These are phyloP conservation scores for Lymantria dispar DNA, from an alignment of 2,888 invertebrate genomes.

Conservation along the genomic window DNA sequence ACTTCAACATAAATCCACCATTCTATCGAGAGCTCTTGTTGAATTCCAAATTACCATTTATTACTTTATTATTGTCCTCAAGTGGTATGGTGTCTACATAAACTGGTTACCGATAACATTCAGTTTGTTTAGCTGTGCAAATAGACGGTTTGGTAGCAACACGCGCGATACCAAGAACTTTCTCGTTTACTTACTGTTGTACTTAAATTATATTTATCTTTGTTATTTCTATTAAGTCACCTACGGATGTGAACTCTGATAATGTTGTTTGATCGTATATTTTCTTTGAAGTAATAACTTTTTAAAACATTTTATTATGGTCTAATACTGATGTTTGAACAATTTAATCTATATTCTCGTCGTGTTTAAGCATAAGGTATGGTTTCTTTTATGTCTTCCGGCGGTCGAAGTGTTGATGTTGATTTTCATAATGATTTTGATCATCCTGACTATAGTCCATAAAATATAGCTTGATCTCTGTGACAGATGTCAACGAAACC, in stretches of 20 bases:
- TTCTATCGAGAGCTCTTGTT: slow-evolving; percentile 39
- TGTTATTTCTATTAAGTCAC: slow-evolving; percentile 52
- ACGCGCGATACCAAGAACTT: slow-evolving; percentile 69
- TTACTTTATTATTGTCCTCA: slow-evolving; percentile 22
- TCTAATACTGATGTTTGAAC: no score
- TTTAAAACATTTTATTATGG: neutral
- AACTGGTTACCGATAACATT: slow-evolving; percentile 59
- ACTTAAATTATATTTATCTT: slow-evolving; percentile 61
- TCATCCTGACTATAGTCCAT: no score
- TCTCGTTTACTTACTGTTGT: slow-evolving; percentile 59
- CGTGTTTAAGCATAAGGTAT: no score
- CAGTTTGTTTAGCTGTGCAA: slow-evolving; percentile 79
- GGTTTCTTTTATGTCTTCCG: neutral
- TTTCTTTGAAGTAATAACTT: slow-evolving; percentile 21
- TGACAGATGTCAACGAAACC: no score
- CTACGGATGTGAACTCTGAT: slow-evolving; percentile 45
- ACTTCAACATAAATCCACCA: slow-evolving; percentile 57
- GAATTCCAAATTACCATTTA: slow-evolving; percentile 39
- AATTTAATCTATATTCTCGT: no score
- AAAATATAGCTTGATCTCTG: no score
- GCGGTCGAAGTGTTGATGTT: neutral
- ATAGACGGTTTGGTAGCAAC: slow-evolving; percentile 68
- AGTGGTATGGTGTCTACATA: slow-evolving; percentile 26
- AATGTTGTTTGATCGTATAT: slow-evolving; percentile 35
- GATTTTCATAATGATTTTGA: no score